Evolutionary conservation across 2,113 vertebrate genomes (phyloP), one percentile per base, ranked within the genome.

Genomic region (Anarrhichthys ocellatus): DNA sequence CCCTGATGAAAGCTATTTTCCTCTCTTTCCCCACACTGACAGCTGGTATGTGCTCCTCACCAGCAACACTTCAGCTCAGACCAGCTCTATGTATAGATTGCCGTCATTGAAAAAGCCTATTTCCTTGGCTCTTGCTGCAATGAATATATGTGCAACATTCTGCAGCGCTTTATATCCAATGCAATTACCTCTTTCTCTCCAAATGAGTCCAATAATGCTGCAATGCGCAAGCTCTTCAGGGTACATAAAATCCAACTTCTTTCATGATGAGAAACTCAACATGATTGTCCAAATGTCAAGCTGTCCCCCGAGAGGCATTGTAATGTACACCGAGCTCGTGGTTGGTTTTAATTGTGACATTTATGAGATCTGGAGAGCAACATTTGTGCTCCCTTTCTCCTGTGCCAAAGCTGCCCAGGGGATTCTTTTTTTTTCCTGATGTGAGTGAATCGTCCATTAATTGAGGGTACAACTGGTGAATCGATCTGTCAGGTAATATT

Each of bases 291-390:
- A 93, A 94, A 94, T 93, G 92, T 91, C 93, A 94, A 91, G 83
- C 73, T 85, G 83, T 84, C 92, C 91, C 89, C 85, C 68, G 78
- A 86, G 92, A 91, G 77, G 82, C 74, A 83, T 83, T 82, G 87
- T 82, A 91, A 93, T 85, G 80, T 84, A 89, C 89, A 90, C 83
- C 82, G 71, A 80, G 88, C 83, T 87, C 63, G 81, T 84, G 87
- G 87, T 91, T 90, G 76, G 77, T 87, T 92, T 90, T 94, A 94
- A 92, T 94, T 92, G 89, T 94, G 92, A 91, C 91, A 94, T 93
- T 94, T 93, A 92, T 92, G 90, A 92, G 85, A 91, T 82, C 85
- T 91, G 85, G 82, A 90, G 73, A 83, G 87, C 81, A 87, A 80
- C 84, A 88, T 89, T 91, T 81, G 80, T 80, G 73, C 82, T 82